Base-by-base conservation (phyloP, 2,797 vertebrate species). In the Labeo calbasu region DNA sequence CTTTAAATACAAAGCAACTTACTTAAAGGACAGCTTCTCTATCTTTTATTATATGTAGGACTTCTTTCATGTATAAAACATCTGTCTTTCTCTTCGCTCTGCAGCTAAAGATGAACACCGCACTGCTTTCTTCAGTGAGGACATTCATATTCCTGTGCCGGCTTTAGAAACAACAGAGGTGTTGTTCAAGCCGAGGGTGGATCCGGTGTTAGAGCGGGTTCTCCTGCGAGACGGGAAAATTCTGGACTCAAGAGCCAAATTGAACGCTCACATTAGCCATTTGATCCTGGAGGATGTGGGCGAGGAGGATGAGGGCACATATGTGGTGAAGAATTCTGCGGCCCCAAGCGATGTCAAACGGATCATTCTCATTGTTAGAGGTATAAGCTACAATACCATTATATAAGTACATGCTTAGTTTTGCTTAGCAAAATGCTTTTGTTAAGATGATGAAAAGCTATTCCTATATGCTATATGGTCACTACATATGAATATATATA, bases 121-220 rank as follows among this genome's bases (percentile, higher is more conserved):
- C 87, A 93, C 81, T 0, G 94, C 92, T 6, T 95, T 95, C 88
- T 93, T 94, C 2, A 93, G 93, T 0, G 94, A 96, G 88, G 93
- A 94, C 63, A 73, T 95, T 25, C 89, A 94, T 90, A 91, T 96
- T 15, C 84, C 89, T 0, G 63, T 94, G 50, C 88, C 91, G 2
- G 61, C 88, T 0, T 86, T 88, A 11, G 73, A 90, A 13, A 68
- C 77, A 0, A 79, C 88, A 0, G 92, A 93, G 86, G 92, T 95
- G 0, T 86, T 92, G 84, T 95, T 96, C 84, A 88, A 75, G 55
- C 86, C 93, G 53, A 86, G 72, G 66, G 55, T 55, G 87, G 87
- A 90, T 2, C 55, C 14, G 1, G 79, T 85, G 0, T 0, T 69
- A 0, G 89, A 91, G 82, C 88, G 86, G 81, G 79, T 86, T 11